Base-by-base conservation (phyloP, 64 coral and sea anemone genomes). In the Porites lutea region DNA sequence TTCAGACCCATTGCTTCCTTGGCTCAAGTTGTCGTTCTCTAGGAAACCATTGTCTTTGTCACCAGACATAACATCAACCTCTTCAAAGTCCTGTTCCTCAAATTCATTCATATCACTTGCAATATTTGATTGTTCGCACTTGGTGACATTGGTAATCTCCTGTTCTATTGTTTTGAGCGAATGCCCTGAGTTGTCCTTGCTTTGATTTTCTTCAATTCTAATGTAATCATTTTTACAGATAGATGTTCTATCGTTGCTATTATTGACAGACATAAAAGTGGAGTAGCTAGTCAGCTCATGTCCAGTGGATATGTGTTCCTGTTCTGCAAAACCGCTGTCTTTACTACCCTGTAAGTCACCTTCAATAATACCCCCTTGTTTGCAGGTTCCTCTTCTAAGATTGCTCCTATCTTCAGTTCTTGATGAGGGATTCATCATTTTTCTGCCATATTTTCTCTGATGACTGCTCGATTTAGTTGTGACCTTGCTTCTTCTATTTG, bases 401-500 rank as follows among this genome's bases (percentile, higher is more conserved):
- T 65, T 60, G 45, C 45, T 46, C 6, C 50, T 22, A 78, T 55
- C 57, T 19, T 8, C 50, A 58, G 51, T 37, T 53, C 8, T 15
- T 9, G 75, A 78, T 55, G 75, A 18, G 19, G 75, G 57, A 22
- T 78, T 4, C 18, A 68, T 68, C 19, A 49, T 84, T 11, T 19
- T 43, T 9, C 81, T 44, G 4, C 45, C n/a, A 48, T n/a, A 68
- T 47, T 70, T 61, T 12, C 6, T 61, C 67, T 66, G 45, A 52
- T 19, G 18, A 23, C 7, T 22, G 47, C 63, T 84, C 20, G 81
- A 69, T 50, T 84, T 84, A 22, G 46, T 52, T 8, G 6, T 52
- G 22, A 84, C 63, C 47, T 84, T 69, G 63, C 47, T 84, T 65
- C 48, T 51, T 23, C 48, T 84, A 43, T 52, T 84, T 51, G 62